Percentiles rank a stretch among this genome's conserved stretches.
Conservation (phyloP, 37 sponge, comb jelly and placozoan genomes). For the Bolinopsis microptera region DNA sequence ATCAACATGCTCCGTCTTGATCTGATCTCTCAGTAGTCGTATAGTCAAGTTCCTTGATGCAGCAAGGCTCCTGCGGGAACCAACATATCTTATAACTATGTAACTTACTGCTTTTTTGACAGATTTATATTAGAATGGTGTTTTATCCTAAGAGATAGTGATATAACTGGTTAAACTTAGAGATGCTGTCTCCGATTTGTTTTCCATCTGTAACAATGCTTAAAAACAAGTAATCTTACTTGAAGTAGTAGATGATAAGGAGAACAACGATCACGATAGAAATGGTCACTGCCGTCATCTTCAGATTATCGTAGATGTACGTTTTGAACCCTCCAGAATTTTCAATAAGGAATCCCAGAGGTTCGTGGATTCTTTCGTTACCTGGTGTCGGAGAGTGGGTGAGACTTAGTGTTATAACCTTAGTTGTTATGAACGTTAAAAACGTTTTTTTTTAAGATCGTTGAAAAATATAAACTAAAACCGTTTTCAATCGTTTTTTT, state of each 20-base stretch:
- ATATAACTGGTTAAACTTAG: too few relatives aligned
- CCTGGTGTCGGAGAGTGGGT: not conserved
- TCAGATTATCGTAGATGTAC: slow-evolving; percentile 12
- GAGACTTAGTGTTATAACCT: too few relatives aligned
- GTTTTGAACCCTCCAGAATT: not conserved
- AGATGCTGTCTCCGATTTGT: too few relatives aligned
- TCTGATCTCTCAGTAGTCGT: not conserved
- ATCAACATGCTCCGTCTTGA: slow-evolving; percentile 4
- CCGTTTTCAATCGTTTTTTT: too few relatives aligned
- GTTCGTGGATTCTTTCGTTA: not conserved
- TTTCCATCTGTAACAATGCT: too few relatives aligned
- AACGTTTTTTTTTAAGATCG: too few relatives aligned
- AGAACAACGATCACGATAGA: not conserved
- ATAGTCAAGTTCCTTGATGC: not conserved
- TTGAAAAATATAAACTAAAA: too few relatives aligned
- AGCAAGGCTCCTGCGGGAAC: not conserved
- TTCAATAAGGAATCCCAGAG: not conserved
- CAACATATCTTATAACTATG: too few relatives aligned
- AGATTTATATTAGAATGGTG: too few relatives aligned
- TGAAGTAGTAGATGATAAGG: slow-evolving; percentile 22
- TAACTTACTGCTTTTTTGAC: too few relatives aligned
- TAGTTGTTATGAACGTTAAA: too few relatives aligned
- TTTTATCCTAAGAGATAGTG: too few relatives aligned
- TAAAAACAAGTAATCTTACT: not conserved
- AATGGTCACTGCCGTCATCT: not conserved